phyloP scores from a whole-genome alignment of 1,140 invertebrate species.

The Anastrepha ludens region DNA sequence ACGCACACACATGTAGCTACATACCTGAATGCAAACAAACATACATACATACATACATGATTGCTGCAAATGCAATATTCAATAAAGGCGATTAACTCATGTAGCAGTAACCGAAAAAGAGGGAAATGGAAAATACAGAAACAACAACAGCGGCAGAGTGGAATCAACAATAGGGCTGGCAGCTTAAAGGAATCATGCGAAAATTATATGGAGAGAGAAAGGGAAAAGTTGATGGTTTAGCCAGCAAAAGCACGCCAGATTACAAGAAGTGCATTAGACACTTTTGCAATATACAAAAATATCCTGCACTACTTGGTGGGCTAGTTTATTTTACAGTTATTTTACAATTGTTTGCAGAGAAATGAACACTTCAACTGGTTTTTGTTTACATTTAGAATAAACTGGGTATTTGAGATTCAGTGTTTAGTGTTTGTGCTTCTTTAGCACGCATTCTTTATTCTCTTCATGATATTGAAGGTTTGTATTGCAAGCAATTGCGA shows the following conservation, averaged over 20 bases:
- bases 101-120: not conserved
- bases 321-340: too few relatives aligned
- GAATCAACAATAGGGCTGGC: not conserved
- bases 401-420: too few relatives aligned
- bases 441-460: too few relatives aligned
- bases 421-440: too few relatives aligned
- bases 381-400: too few relatives aligned
- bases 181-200: constrained; percentile 3
- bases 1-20: not conserved
- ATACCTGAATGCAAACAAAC: not conserved
- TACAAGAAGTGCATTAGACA: not conserved
- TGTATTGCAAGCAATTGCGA: too few relatives aligned
- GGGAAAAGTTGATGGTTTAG: not conserved
- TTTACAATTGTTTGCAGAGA: too few relatives aligned
- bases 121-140: not conserved
- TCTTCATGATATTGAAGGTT: too few relatives aligned
- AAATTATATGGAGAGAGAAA: not conserved
- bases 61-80: constrained; percentile 38
- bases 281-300: too few relatives aligned
- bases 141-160: not conserved
- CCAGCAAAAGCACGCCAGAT: not conserved
- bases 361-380: too few relatives aligned
- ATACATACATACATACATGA: not conserved
- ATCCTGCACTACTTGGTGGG: too few relatives aligned
- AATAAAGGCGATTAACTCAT: constrained; percentile 38